Conservation (phyloP, 2,113 vertebrate genomes). For the Smithornis capensis region DNA sequence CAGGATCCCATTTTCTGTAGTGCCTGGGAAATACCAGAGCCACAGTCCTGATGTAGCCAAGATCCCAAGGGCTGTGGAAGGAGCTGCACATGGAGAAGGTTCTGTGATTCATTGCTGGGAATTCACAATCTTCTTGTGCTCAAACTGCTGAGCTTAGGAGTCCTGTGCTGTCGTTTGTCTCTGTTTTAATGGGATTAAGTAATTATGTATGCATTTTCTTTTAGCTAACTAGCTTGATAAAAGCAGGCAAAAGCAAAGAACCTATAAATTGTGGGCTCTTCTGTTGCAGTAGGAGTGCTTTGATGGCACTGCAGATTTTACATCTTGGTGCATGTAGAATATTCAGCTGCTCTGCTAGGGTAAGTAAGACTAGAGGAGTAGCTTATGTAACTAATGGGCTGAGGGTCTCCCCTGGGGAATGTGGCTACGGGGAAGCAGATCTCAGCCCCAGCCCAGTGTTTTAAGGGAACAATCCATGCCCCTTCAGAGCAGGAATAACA, state of each 20-base stretch:
- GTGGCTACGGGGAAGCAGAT: not conserved
- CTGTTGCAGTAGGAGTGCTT: conserved; percentile 16
- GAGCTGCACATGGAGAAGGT: conserved; percentile 35
- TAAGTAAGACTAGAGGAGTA: not conserved
- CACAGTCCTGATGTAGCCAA: conserved; percentile 49
- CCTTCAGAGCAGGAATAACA: not conserved
- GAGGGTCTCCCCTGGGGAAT: not conserved
- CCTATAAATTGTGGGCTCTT: conserved; percentile 39
- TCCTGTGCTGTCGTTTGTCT: conserved; percentile 36
- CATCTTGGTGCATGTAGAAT: not conserved
- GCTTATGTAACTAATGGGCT: conserved; percentile 25
- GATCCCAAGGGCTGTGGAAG: conserved; percentile 35
- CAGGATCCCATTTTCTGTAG: not conserved
- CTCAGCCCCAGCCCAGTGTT: not conserved
- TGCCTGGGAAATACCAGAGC: not conserved
- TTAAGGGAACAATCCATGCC: not conserved
- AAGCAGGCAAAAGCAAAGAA: conserved; percentile 50
- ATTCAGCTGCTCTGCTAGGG: conserved; percentile 48
- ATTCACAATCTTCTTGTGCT: conserved; percentile 14
- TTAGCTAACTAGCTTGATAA: conserved; percentile 53
- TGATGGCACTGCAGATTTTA: conserved; percentile 35
- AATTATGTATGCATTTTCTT: conserved; percentile 52
- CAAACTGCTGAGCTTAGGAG: conserved; percentile 38
- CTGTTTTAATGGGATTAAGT: conserved; percentile 65
- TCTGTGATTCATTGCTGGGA: conserved; percentile 2